Conservation (phyloP, 35 echinoderm and acorn worm genomes). For the Diadema setosum region DNA sequence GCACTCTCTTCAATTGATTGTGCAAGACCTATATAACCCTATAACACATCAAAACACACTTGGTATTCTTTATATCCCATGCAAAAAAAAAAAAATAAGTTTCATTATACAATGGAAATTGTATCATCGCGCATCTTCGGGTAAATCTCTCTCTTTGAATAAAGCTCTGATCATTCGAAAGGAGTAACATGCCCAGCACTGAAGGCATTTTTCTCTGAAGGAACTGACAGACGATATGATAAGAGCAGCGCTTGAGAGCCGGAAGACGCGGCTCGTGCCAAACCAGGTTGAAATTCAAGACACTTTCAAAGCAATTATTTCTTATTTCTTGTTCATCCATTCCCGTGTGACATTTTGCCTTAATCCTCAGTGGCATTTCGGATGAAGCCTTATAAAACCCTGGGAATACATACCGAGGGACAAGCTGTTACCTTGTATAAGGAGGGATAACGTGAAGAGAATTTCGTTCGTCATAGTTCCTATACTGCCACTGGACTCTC, state of each 20-base stretch:
- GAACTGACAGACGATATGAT: neutral
- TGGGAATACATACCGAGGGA: no score
- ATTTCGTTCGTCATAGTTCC: no score
- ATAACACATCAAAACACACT: no score
- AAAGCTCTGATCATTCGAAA: neutral
- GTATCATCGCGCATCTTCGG: no score
- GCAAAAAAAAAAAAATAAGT: no score
- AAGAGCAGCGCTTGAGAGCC: neutral
- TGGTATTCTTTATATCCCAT: no score
- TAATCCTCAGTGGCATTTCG: neutral
- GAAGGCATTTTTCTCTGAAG: neutral
- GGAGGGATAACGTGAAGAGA: no score
- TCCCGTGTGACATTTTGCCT: slow-evolving; percentile 2
- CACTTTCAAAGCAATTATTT: neutral
- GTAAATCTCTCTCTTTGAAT: neutral
- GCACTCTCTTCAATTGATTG: no score
- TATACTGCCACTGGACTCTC: no score
- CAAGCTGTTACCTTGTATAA: no score
- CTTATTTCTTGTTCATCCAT: neutral
- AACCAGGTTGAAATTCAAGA: neutral
- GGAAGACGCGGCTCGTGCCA: neutral
- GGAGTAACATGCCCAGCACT: neutral
- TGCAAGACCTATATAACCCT: no score
- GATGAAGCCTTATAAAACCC: neutral
- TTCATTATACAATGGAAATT: no score